These are phyloP conservation scores for Aplochiton taeniatus DNA, from an alignment of 2,797 vertebrate genomes.

Conservation along the genomic window DNA sequence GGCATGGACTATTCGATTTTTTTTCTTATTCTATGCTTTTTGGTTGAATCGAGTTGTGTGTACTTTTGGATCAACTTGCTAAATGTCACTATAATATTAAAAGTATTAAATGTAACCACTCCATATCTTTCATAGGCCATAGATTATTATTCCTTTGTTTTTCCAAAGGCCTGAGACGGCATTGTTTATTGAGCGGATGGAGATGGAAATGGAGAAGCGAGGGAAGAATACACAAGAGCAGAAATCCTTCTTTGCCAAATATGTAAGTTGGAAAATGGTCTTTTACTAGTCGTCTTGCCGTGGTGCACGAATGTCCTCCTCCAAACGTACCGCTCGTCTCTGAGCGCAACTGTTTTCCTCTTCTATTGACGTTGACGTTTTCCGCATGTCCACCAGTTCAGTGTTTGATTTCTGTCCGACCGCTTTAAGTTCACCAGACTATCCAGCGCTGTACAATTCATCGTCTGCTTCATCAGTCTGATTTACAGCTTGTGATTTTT, in stretches of 20 bases:
- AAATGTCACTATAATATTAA: no score
- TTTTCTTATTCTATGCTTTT: not conserved
- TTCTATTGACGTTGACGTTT: no score
- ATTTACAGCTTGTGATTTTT: no score
- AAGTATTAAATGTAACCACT: no score
- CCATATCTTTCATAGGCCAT: no score
- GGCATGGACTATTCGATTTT: not conserved
- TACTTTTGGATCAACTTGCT: not conserved
- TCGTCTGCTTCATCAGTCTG: no score
- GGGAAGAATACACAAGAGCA: conserved; percentile 93
- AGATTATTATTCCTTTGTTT: conserved; percentile 20
- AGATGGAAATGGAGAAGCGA: conserved; percentile 88
- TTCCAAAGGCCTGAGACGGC: conserved; percentile 85
- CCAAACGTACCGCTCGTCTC: no score
- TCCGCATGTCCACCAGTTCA: not conserved
- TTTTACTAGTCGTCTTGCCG: not conserved
- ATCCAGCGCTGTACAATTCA: not conserved
- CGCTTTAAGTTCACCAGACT: not conserved
- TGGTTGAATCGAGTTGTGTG: not conserved
- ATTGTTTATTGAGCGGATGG: conserved; percentile 85
- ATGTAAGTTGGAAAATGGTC: conserved; percentile 74
- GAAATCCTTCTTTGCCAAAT: conserved; percentile 96
- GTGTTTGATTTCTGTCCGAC: not conserved
- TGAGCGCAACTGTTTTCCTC: no score
- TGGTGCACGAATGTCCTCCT: no score